phyloP scores from a whole-genome alignment of 2,888 invertebrate genomes.

The Beris chalybata region DNA sequence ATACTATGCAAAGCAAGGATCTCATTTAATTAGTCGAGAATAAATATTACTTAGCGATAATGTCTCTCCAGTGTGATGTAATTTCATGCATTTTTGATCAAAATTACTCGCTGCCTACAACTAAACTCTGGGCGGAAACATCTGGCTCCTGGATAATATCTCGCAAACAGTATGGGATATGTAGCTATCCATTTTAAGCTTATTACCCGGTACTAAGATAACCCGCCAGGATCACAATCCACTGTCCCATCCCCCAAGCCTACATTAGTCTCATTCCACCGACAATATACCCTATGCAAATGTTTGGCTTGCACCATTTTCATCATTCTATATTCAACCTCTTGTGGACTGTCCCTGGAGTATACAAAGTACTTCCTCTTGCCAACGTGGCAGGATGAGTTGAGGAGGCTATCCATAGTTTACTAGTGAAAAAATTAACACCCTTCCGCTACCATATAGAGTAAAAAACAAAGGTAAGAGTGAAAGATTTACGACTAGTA shows the following conservation, averaged over 20 bases:
- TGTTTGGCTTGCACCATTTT: conserved; percentile 26
- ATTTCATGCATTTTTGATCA: conserved; percentile 40
- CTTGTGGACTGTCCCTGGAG: not conserved
- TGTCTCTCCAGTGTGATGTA: conserved; percentile 39
- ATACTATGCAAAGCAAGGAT: conserved; percentile 33
- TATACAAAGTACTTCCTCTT: conserved; percentile 11
- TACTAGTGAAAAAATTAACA: conserved; percentile 3
- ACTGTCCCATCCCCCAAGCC: not conserved
- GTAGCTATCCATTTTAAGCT: conserved; percentile 18
- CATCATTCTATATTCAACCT: conserved; percentile 14
- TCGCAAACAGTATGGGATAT: conserved; percentile 7
- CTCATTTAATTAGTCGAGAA: conserved; percentile 38
- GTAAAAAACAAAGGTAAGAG: conserved; percentile 25
- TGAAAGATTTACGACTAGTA: conserved; percentile 38
- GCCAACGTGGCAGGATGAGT: conserved; percentile 19
- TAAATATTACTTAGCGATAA: conserved; percentile 39
- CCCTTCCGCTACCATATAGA: not conserved
- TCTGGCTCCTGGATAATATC: conserved; percentile 20
- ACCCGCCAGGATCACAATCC: conserved; percentile 3
- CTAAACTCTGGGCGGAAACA: conserved; percentile 12
- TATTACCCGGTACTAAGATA: conserved; percentile 11
- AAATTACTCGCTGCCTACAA: conserved; percentile 32
- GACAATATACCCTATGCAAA: conserved; percentile 14
- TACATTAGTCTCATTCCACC: conserved; percentile 7
- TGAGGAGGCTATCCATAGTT: conserved; percentile 24